These are phyloP conservation scores for Sphaerophoria taeniata DNA, from an alignment of 2,888 invertebrate genomes.

Conservation along the genomic window DNA sequence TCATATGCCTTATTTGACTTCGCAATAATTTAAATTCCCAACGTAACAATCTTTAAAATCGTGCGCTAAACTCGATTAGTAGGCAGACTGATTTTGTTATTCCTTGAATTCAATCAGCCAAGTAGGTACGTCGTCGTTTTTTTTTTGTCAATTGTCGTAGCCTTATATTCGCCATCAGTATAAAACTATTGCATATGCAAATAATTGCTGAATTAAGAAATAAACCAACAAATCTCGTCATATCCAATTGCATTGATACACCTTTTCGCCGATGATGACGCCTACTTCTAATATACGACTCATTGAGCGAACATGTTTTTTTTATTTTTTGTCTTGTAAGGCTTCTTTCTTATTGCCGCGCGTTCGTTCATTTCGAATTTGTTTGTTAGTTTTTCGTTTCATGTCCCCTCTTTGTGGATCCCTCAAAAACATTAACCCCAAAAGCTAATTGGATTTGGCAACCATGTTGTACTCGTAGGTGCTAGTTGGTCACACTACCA, in stretches of 20 bases:
- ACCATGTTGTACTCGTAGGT: conserved; percentile 45
- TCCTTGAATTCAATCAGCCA: not conserved
- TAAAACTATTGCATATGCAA: conserved; percentile 10
- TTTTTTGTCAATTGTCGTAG: not conserved
- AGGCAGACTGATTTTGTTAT: not conserved
- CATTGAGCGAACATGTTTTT: conserved; percentile 34
- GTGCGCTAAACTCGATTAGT: not conserved
- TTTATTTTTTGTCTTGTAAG: conserved; percentile 3
- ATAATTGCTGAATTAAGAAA: conserved; percentile 17
- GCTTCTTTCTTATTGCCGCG: conserved; percentile 69
- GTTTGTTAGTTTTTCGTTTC: conserved; percentile 38
- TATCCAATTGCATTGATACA: not conserved
- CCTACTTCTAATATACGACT: conserved; percentile 31
- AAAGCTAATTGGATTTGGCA: conserved; percentile 81
- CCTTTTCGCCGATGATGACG: not conserved
- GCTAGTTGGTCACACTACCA: conserved; percentile 76
- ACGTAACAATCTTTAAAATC: no score
- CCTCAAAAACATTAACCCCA: conserved; percentile 80
- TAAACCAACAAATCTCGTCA: conserved; percentile 42
- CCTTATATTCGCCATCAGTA: conserved; percentile 13
- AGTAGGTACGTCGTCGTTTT: not conserved
- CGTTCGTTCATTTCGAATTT: conserved; percentile 54
- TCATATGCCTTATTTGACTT: no score
- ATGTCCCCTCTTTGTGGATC: conserved; percentile 36
- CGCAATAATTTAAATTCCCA: no score